Percentiles rank a stretch among this genome's conserved stretches.
Conservation (phyloP, 2,113 vertebrate species). For the Dendropsophus ebraccatus region DNA sequence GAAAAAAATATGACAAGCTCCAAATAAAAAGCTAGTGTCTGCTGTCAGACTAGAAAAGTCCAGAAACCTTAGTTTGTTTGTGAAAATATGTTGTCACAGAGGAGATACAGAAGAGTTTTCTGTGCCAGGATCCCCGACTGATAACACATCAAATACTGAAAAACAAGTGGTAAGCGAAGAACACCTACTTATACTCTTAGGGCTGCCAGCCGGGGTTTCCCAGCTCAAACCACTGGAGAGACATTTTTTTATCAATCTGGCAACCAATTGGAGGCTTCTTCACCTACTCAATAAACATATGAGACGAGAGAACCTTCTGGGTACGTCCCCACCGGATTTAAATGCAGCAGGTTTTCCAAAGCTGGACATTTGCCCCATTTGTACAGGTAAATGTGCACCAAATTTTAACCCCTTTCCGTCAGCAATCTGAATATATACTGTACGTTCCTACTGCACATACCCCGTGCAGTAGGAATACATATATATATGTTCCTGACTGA, state of each 20-base stretch:
- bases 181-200: background rate
- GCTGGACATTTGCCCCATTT: too few relatives aligned
- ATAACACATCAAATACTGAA: background rate
- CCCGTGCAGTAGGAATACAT: too few relatives aligned
- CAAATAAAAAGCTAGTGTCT: conserved; percentile 63
- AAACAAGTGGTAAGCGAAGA: background rate
- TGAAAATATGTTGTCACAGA: conserved; percentile 63
- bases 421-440: too few relatives aligned
- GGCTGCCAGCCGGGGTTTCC: conserved; percentile 4
- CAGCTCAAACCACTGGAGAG: background rate
- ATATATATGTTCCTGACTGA: too few relatives aligned
- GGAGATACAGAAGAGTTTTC: conserved; percentile 49
- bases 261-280: background rate
- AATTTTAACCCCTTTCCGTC: too few relatives aligned
- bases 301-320: background rate
- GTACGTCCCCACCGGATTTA: too few relatives aligned
- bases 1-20: conserved; percentile 63
- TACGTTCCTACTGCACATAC: too few relatives aligned
- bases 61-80: conserved; percentile 64
- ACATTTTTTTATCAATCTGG: background rate
- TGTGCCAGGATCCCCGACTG: background rate
- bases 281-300: background rate
- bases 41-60: conserved; percentile 66
- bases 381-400: too few relatives aligned
- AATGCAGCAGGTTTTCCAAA: too few relatives aligned